These are phyloP conservation scores for Abscondita cerata DNA, from an alignment of 2,888 invertebrate species.

Conservation along the genomic window DNA sequence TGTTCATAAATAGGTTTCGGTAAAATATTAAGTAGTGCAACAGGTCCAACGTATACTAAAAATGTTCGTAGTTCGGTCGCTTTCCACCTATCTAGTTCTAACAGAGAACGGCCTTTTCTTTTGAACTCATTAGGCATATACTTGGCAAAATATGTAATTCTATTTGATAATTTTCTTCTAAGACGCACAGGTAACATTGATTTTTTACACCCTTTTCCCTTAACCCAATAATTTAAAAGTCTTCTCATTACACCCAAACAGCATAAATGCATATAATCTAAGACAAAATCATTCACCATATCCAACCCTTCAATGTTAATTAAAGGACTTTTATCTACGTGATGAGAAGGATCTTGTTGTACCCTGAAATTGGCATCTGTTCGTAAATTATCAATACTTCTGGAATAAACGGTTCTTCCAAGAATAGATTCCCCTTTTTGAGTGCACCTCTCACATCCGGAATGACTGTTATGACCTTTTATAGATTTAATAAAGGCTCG, in stretches of 20 bases:
- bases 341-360: too few species aligned
- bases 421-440: too few species aligned
- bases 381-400: too few species aligned
- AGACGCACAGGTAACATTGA: background rate
- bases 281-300: background rate
- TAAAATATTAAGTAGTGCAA: background rate
- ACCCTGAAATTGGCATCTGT: too few species aligned
- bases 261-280: constrained; percentile 1
- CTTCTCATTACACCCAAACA: background rate
- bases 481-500: too few species aligned
- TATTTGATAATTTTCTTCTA: background rate
- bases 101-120: background rate
- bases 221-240: background rate
- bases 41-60: background rate
- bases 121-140: background rate
- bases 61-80: background rate
- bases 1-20: background rate
- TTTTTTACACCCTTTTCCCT: constrained; percentile 2
- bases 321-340: too few species aligned
- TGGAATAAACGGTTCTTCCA: too few species aligned
- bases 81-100: constrained; percentile 1
- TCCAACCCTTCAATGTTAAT: too few species aligned
- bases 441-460: too few species aligned
- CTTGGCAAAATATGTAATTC: background rate
- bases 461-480: too few species aligned